Base-by-base conservation (phyloP, 2,888 invertebrate genomes). In the Diaperis boleti region DNA sequence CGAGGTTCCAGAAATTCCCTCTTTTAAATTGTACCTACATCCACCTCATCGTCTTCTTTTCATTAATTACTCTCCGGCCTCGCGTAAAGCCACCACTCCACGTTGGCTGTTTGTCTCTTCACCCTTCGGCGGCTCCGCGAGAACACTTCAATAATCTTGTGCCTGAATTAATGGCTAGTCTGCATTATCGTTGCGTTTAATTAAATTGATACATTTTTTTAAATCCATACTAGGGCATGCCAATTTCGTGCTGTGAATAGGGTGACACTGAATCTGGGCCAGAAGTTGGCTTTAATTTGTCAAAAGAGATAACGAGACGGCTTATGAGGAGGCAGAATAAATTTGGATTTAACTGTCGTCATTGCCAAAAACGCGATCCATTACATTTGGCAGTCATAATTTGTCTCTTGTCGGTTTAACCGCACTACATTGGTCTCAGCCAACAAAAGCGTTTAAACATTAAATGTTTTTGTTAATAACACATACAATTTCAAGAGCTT, bases 1-100 rank as follows among this genome's bases (percentile, higher is more conserved):
- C 37, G n/a, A 45, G 20, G 57, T 56, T 44, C 56, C 44, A 18
- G 56, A 56, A 56, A 44, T 56, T 42, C 44, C 56, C 56, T 42
- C 33, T 56, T 56, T 56, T 52, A 37, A 49, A 49, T 35, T 14
- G 7, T 15, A 15, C 35, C 17, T 17, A 26, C 54, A 29, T 17
- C 54, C 17, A 54, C 41, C 29, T 35, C 26, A 33, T 56, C 42
- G 13, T 52, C 52, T 39, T 52, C 52, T 52, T 55, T 44, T 31
- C 56, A 13, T 44, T 56, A 57, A 57, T 57, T 57, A 57, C 47
- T 31, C 37, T 41, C 31, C 18, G 54, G 41, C 10, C 54, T 29
- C 54, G 17, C 54, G 41, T 54, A 42, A 41, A 41, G 18, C 29
- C 31, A 31, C 29, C 29, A 11, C 41, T 35, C 37, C 10, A 14